Base-by-base conservation (phyloP, 2,888 invertebrate genomes). In the Ormyrus thymus region DNA sequence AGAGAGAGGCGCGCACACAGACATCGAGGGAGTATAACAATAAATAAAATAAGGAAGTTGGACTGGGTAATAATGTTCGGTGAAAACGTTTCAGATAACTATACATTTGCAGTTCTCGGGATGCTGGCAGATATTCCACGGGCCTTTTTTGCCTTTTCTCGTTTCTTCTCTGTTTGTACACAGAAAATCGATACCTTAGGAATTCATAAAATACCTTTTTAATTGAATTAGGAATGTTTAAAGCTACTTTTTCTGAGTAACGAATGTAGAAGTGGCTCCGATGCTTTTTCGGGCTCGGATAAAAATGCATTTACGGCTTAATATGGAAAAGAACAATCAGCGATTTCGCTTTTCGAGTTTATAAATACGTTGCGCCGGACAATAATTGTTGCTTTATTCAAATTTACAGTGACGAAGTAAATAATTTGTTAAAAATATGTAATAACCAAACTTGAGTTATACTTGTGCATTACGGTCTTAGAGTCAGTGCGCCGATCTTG, bases 1-100 rank as follows among this genome's bases (percentile, higher is more conserved):
- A 80, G 83, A 70, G 78, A 15, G n/a, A 9, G 7, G 48, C 50
- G 51, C 29, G 13, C 8, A 46, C 48, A 59, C 62, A 66, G 69
- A 15, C 76, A 69, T 71, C 77, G 72, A 74, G 83, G 84, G 75
- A 72, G 80, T 76, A 78, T 81, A 80, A 73, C 71, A 78, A 81
- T 83, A 83, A 84, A 86, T 86, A 84, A 87, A 86, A 86, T 86
- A 87, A 86, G 85, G 85, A 86, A 80, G 80, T 80, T 66, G 72
- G 75, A 79, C 80, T 71, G 80, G 80, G 76, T 78, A 78, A 78
- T 78, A 77, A 80, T 80, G 80, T 81, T 79, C 79, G 78, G 75
- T 80, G 74, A 77, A 79, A 77, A 78, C 62, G 78, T 78, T 79
- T 74, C 73, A 75, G 79, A 76, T 79, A 79, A 77, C 76, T 76